Evolutionary conservation across 2,888 invertebrate genomes (phyloP).

Genomic region (Meiosimyza decipiens): DNA sequence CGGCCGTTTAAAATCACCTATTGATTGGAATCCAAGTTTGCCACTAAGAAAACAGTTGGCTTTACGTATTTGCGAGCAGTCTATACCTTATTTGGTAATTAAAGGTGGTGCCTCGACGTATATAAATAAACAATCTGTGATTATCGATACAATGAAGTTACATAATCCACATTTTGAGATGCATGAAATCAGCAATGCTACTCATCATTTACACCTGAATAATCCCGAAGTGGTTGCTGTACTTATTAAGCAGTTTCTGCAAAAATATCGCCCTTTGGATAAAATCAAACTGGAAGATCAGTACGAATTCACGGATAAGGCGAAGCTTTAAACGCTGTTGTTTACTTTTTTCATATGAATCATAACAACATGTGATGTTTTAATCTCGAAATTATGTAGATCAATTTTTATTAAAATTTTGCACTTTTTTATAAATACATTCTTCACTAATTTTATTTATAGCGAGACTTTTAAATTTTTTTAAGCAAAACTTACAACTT

Average conservation of each 20-base stretch:
- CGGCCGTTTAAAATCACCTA: slow-evolving; percentile 57
- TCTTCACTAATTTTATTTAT: too few species aligned
- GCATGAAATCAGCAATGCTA: slow-evolving; percentile 71
- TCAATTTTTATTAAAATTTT: too few species aligned
- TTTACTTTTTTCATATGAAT: too few species aligned
- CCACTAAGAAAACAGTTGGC: slow-evolving; percentile 71
- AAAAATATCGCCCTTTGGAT: slow-evolving; percentile 48
- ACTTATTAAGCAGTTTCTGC: slow-evolving; percentile 70
- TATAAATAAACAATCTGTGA: slow-evolving; percentile 68
- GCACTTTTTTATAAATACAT: too few species aligned
- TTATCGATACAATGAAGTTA: slow-evolving; percentile 70
- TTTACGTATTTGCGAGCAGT: slow-evolving; percentile 69
- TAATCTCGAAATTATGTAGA: too few species aligned
- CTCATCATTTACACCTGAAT: slow-evolving; percentile 79
- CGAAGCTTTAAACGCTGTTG: too few species aligned
- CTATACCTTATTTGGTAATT: slow-evolving; percentile 70
- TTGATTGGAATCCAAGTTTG: slow-evolving; percentile 49
- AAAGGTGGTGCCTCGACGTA: slow-evolving; percentile 70
- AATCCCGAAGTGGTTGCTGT: slow-evolving; percentile 71
- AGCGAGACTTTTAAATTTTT: too few species aligned
- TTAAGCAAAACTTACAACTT: too few species aligned
- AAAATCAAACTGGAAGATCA: too few species aligned
- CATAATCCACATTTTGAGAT: slow-evolving; percentile 70
- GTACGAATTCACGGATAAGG: too few species aligned
- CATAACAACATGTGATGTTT: too few species aligned